Percentiles rank a stretch among this genome's conserved stretches.
Evolutionary conservation across 2,888 invertebrate species (phyloP).

Genomic region (Clanis bilineata): DNA sequence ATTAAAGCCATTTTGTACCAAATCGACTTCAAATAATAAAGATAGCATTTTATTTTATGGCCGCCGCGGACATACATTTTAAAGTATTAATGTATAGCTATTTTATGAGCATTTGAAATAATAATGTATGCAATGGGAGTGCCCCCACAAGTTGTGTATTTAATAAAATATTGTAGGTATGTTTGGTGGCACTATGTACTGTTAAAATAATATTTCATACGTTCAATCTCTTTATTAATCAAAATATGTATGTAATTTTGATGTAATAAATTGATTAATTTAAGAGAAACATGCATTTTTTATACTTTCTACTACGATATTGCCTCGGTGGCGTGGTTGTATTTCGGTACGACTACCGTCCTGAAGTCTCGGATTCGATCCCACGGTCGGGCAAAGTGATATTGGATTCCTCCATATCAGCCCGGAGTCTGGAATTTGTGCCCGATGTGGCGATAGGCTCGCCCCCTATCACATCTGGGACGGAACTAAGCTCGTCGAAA

Average conservation of each 20-base stretch:
- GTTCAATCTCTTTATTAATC: not conserved
- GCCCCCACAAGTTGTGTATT: not conserved
- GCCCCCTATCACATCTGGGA: too few relatives aligned
- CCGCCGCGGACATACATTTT: not conserved
- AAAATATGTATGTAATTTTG: not conserved
- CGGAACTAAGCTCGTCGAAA: too few relatives aligned
- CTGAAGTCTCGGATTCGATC: too few relatives aligned
- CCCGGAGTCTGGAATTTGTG: too few relatives aligned
- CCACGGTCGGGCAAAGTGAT: too few relatives aligned
- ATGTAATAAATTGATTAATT: not conserved
- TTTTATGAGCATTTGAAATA: not conserved
- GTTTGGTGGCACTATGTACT: not conserved
- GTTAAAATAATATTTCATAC: not conserved
- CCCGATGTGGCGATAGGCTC: too few relatives aligned
- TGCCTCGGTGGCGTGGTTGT: too few relatives aligned
- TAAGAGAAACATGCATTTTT: not conserved
- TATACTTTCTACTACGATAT: not conserved
- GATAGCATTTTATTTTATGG: too few relatives aligned
- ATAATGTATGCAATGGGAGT: not conserved
- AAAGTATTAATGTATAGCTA: not conserved
- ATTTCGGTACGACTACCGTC: too few relatives aligned
- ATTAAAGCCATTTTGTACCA: too few relatives aligned
- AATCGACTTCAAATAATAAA: too few relatives aligned
- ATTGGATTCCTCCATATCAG: too few relatives aligned
- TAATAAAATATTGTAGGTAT: not conserved